A percentile compares a stretch with the other conserved stretches of the same genome.
These are phyloP conservation scores for Pomatorhinus ruficollis DNA, from an alignment of 2,113 vertebrate genomes.

Conservation along the genomic window DNA sequence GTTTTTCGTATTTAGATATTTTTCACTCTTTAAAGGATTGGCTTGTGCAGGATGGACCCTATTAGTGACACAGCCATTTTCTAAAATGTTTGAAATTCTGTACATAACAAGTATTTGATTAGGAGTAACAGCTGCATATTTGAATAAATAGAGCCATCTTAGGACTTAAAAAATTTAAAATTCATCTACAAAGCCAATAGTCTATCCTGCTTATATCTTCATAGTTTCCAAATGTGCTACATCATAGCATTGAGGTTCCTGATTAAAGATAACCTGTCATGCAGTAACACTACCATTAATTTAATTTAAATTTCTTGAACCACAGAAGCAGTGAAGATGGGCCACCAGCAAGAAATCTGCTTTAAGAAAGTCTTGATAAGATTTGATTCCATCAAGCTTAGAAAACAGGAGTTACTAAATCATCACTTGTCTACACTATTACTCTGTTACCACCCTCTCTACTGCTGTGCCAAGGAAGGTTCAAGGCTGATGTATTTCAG, in stretches of 20 bases:
- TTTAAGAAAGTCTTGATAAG: not conserved
- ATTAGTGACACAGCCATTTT: not conserved
- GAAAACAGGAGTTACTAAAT: not conserved
- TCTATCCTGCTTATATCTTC: not conserved
- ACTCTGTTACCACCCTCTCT: not conserved
- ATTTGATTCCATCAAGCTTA: not conserved
- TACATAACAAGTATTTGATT: not conserved
- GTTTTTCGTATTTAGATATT: not conserved
- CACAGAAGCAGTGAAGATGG: not conserved
- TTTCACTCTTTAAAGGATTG: not conserved
- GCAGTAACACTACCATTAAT: not conserved
- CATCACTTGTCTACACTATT: not conserved
- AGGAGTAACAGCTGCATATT: not conserved
- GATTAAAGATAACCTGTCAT: not conserved
- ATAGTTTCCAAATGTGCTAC: not conserved
- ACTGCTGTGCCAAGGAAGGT: not conserved
- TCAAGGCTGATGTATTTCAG: not conserved
- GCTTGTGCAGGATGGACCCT: not conserved
- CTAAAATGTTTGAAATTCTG: not conserved
- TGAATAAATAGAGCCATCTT: not conserved
- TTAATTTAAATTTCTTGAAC: not conserved
- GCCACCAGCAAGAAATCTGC: not conserved
- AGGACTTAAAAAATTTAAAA: not conserved
- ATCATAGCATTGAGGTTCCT: rapidly evolving
- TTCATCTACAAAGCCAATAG: not conserved